phyloP scores from a whole-genome alignment of 2,113 vertebrate genomes.

The Eulacestoma nigropectus region DNA sequence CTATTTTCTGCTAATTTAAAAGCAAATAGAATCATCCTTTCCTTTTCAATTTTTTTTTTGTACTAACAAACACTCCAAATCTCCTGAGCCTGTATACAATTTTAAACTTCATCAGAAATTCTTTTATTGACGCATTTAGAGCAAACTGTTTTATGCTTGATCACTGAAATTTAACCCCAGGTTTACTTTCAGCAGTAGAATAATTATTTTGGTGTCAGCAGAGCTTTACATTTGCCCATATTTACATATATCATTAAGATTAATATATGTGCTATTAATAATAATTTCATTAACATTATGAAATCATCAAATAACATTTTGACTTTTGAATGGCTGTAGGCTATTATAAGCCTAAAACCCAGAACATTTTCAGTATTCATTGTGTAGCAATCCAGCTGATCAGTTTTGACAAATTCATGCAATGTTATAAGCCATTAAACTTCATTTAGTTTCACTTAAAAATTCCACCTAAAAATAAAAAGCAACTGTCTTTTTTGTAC shows the following conservation, averaged over 20 bases:
- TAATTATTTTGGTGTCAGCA: slow-evolving; percentile 40
- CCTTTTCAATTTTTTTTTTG: neutral
- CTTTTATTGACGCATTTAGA: neutral
- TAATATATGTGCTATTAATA: slow-evolving; percentile 70
- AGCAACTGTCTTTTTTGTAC: neutral
- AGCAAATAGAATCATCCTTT: neutral
- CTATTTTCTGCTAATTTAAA: slow-evolving; percentile 12
- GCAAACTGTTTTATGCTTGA: neutral
- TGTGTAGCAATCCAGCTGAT: slow-evolving; percentile 53
- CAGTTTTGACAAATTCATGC: slow-evolving; percentile 66
- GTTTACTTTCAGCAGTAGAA: slow-evolving; percentile 46
- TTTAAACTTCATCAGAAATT: neutral
- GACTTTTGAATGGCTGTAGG: slow-evolving; percentile 66
- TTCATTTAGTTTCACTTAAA: slow-evolving; percentile 53
- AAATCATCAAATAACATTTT: slow-evolving; percentile 71
- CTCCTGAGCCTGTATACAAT: neutral
- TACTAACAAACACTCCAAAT: neutral
- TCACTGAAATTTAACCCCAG: slow-evolving; percentile 49
- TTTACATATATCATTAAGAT: slow-evolving; percentile 70
- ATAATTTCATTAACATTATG: slow-evolving; percentile 70
- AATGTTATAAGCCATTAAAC: slow-evolving; percentile 63
- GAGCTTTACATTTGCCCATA: slow-evolving; percentile 36
- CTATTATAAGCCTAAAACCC: slow-evolving; percentile 56
- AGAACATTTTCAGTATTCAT: slow-evolving; percentile 61
- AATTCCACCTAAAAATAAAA: slow-evolving; percentile 56